Evolutionary conservation across 2,113 vertebrate genomes (phyloP).

Genomic region (Electrona antarctica): DNA sequence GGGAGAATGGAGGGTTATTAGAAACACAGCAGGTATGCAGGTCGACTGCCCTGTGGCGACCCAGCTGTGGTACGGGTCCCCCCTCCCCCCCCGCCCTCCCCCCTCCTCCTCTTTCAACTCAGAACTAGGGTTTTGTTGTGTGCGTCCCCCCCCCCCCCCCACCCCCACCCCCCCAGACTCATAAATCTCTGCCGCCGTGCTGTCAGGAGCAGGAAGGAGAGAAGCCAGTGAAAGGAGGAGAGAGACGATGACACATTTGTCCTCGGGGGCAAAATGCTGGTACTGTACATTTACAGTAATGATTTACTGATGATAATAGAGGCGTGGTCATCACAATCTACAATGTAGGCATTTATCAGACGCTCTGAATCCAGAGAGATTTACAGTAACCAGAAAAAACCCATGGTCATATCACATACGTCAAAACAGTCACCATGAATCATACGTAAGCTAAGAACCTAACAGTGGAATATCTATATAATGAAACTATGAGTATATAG

Average conservation of each 20-base stretch:
- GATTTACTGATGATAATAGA: neutral
- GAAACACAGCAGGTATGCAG: slow-evolving; percentile 40
- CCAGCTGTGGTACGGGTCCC: slow-evolving; percentile 28
- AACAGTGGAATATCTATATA: no score
- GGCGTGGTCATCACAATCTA: neutral
- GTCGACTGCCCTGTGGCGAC: slow-evolving; percentile 30
- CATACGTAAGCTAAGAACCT: no score
- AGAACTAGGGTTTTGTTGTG: slow-evolving; percentile 8
- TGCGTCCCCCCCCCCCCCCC: slow-evolving; percentile 27
- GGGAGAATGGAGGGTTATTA: slow-evolving; percentile 35
- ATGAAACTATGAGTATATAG: no score
- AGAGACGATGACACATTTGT: neutral
- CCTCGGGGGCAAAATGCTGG: no score
- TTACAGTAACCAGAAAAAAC: no score
- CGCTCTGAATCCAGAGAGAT: no score
- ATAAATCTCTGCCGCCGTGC: slow-evolving; percentile 25
- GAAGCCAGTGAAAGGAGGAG: neutral
- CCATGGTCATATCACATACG: no score
- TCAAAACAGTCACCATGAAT: no score
- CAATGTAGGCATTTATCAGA: no score
- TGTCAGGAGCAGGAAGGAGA: neutral
- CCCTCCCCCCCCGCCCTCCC: slow-evolving; percentile 8
- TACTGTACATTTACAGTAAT: no score
- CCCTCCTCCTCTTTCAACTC: slow-evolving; percentile 19
- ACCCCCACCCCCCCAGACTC: slow-evolving; percentile 13